Conservation (phyloP, 1,140 invertebrate species). For the Pogonomyrmex californicus region DNA sequence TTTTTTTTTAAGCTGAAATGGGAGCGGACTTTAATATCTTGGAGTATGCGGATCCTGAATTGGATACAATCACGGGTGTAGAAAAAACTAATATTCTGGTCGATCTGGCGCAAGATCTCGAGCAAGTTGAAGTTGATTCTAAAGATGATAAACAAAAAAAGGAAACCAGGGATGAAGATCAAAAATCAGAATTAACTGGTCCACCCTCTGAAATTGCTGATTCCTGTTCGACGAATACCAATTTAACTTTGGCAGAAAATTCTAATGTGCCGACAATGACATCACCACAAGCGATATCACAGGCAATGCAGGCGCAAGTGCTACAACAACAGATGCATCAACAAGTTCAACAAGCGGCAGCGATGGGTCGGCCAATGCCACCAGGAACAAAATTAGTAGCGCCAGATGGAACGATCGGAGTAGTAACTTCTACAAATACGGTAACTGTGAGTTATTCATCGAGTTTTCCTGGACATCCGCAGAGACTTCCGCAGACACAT, state of each 20-base stretch:
- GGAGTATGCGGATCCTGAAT: constrained; percentile 97
- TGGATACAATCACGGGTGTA: constrained; percentile 92
- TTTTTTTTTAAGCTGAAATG: constrained; percentile 91
- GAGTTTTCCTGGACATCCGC: constrained; percentile 85
- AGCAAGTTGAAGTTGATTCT: constrained; percentile 89
- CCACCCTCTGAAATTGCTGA: constrained; percentile 73
- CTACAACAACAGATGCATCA: constrained; percentile 88
- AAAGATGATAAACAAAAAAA: constrained; percentile 88
- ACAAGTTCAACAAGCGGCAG: constrained; percentile 89
- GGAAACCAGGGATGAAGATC: constrained; percentile 82
- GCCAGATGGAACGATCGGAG: constrained; percentile 89
- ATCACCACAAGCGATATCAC: constrained; percentile 71
- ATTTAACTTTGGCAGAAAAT: constrained; percentile 74
- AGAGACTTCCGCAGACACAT: constrained; percentile 81
- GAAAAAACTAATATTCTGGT: constrained; percentile 91
- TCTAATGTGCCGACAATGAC: constrained; percentile 74
- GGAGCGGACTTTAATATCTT: constrained; percentile 98
- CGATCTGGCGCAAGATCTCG: constrained; percentile 90
- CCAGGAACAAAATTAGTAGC: constrained; percentile 89
- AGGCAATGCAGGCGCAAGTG: constrained; percentile 79
- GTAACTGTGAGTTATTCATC: constrained; percentile 89
- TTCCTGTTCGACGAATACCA: constrained; percentile 65
- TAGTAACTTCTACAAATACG: constrained; percentile 89
- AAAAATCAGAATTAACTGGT: constrained; percentile 76
- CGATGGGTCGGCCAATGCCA: constrained; percentile 88